Conservation (phyloP, 2,888 invertebrate species). For the Ganaspis brasiliensis region DNA sequence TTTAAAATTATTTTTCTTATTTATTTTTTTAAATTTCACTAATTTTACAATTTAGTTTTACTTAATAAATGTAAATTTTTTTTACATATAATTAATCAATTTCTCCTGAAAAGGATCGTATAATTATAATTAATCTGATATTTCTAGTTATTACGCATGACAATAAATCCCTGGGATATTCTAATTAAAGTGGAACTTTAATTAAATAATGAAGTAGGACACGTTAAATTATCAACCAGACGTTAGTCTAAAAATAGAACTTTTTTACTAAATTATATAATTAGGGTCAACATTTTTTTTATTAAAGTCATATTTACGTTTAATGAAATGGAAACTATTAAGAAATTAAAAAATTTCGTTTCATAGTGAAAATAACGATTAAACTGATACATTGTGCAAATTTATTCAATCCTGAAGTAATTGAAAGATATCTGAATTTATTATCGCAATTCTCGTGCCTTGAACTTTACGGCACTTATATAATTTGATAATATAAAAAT, state of each 20-base stretch:
- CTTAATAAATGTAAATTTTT: too few relatives aligned
- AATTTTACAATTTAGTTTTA: too few relatives aligned
- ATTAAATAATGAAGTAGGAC: conserved; percentile 32
- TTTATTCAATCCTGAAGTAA: not conserved
- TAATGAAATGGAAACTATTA: not conserved
- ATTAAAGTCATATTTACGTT: not conserved
- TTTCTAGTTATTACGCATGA: conserved; percentile 9
- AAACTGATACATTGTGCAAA: too few relatives aligned
- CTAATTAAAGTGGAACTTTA: conserved; percentile 18
- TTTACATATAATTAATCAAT: too few relatives aligned
- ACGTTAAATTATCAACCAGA: not conserved
- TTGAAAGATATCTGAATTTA: not conserved
- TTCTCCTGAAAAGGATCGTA: too few relatives aligned
- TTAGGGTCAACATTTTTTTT: too few relatives aligned
- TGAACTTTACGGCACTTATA: not conserved
- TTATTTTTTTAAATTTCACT: too few relatives aligned
- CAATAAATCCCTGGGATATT: conserved; percentile 24
- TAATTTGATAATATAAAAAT: not conserved
- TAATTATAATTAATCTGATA: too few relatives aligned
- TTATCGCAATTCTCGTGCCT: not conserved
- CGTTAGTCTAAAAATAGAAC: not conserved
- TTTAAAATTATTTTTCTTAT: not conserved
- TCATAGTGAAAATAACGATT: too few relatives aligned
- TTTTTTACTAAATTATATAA: not conserved
- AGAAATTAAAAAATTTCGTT: too few relatives aligned